phyloP scores from a whole-genome alignment of 2,888 invertebrate species.

The Plutella xylostella region DNA sequence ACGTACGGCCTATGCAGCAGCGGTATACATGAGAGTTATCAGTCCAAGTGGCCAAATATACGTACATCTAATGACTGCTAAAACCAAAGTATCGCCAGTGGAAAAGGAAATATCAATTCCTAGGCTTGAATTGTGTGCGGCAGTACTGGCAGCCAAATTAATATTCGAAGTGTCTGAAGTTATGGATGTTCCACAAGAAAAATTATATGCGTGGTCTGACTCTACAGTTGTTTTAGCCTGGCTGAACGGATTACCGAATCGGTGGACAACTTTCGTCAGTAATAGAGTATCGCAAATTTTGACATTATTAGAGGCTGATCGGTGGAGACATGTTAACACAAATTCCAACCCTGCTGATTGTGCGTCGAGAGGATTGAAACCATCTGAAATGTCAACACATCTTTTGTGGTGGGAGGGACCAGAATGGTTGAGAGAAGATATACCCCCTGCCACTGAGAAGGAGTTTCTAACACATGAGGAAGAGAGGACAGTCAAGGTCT shows the following conservation, averaged over 20 bases:
- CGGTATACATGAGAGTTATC: conserved; percentile 4
- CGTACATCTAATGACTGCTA: conserved; percentile 5
- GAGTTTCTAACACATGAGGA: too few relatives aligned
- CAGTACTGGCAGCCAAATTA: background rate
- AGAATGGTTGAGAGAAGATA: too few relatives aligned
- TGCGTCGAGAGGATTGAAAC: too few relatives aligned
- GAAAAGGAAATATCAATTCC: background rate
- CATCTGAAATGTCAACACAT: too few relatives aligned
- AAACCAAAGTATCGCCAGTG: conserved; percentile 10
- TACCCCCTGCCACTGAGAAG: too few relatives aligned
- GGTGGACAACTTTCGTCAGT: background rate
- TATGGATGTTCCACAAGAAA: background rate
- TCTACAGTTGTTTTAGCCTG: background rate
- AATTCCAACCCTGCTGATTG: too few relatives aligned
- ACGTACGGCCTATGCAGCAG: conserved; percentile 6
- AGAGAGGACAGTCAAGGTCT: too few relatives aligned
- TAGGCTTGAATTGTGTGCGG: background rate
- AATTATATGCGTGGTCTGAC: background rate
- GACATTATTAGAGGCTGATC: too few relatives aligned
- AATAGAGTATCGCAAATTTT: too few relatives aligned
- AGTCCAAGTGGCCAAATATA: background rate
- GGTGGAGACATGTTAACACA: too few relatives aligned
- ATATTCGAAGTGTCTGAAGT: background rate
- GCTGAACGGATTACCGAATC: background rate
- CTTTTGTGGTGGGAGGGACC: too few relatives aligned